A percentile compares a stretch with the other conserved stretches of the same genome.
Conservation (phyloP, 2,113 vertebrate genomes). For the Hippocampus zosterae region DNA sequence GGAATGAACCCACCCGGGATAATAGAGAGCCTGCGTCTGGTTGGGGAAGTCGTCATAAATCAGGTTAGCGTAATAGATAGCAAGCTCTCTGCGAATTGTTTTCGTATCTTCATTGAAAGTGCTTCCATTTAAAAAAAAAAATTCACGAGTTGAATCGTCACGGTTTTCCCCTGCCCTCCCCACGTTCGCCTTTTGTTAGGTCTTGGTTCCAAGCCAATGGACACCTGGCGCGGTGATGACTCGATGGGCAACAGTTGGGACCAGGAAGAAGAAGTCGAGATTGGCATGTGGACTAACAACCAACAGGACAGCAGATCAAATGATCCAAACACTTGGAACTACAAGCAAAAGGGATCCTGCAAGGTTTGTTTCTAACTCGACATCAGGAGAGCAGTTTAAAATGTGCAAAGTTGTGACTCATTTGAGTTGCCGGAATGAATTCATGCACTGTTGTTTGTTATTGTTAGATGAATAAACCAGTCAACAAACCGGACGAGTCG, state of each 20-base stretch:
- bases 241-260: constrained; percentile 87
- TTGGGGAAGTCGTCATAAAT: constrained; percentile 73
- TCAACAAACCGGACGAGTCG: constrained; percentile 88
- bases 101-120: background rate
- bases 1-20: constrained; percentile 78
- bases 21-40: constrained; percentile 72
- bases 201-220: constrained; percentile 89
- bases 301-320: constrained; percentile 79
- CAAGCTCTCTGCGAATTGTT: background rate
- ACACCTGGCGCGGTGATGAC: constrained; percentile 88
- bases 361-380: constrained; percentile 75
- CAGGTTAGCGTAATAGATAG: constrained; percentile 67
- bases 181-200: background rate
- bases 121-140: too few relatives aligned
- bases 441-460: background rate
- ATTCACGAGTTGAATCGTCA: background rate
- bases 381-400: background rate
- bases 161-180: background rate
- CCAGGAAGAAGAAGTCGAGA: constrained; percentile 93
- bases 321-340: constrained; percentile 86
- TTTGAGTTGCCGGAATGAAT: background rate
- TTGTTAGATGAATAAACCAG: constrained; percentile 87
- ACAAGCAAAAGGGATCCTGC: constrained; percentile 85
- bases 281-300: constrained; percentile 95
- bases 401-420: background rate